These are phyloP conservation scores for Meloidogyne hapla DNA, from an alignment of 1,140 invertebrate species.

Conservation along the genomic window DNA sequence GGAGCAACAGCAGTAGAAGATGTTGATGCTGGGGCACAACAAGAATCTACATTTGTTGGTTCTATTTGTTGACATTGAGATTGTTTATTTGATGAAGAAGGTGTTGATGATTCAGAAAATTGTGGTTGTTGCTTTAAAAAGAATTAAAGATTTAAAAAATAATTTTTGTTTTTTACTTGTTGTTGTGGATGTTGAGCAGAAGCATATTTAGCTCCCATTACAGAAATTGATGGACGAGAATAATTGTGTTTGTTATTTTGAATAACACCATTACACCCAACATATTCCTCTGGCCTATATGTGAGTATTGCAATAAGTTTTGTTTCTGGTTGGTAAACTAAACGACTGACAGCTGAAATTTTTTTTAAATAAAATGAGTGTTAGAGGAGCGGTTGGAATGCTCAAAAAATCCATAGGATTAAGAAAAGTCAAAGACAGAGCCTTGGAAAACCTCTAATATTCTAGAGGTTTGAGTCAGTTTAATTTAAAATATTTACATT, in stretches of 20 bases:
- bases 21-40: background rate
- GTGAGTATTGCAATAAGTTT: constrained; percentile 91
- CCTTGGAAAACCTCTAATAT: too few species aligned
- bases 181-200: background rate
- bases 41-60: constrained; percentile 63
- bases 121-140: constrained; percentile 1
- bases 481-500: constrained; percentile 69
- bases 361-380: background rate
- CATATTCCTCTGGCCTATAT: constrained; percentile 73
- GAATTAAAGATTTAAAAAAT: too few species aligned
- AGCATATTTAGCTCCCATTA: constrained; percentile 7
- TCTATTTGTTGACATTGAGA: constrained; percentile 54
- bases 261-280: background rate
- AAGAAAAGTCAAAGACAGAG: background rate
- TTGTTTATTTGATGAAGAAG: constrained; percentile 25
- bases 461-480: too few species aligned
- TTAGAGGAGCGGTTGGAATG: too few species aligned
- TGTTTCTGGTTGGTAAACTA: constrained; percentile 77
- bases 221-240: constrained; percentile 43
- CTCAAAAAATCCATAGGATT: background rate
- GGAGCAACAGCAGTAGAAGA: background rate
- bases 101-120: background rate
- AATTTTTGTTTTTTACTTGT: background rate
- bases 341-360: constrained; percentile 69
- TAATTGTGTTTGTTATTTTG: constrained; percentile 1